Conservation (phyloP, 2,113 vertebrate species). For the Equus przewalskii region DNA sequence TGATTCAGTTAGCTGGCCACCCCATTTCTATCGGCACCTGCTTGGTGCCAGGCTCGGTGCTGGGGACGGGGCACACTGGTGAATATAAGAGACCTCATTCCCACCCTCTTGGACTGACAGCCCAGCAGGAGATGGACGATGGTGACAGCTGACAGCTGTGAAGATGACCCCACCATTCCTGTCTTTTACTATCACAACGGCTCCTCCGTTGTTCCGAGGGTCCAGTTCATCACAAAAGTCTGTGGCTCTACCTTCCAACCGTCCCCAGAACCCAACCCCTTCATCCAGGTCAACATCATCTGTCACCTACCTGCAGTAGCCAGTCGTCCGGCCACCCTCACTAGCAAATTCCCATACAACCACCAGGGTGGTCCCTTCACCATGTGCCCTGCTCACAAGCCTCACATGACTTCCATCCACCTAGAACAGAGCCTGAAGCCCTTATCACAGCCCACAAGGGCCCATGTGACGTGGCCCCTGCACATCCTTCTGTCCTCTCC, state of each 20-base stretch:
- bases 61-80: neutral
- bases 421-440: neutral
- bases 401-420: accelerated
- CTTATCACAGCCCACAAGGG: neutral
- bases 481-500: neutral
- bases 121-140: neutral
- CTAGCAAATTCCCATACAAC: neutral
- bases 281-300: neutral
- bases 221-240: neutral
- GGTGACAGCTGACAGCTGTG: accelerated
- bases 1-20: accelerated
- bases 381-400: neutral
- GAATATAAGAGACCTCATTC: neutral
- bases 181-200: neutral
- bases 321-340: neutral
- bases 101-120: neutral
- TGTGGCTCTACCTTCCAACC: neutral
- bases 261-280: neutral
- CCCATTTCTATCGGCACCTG: neutral
- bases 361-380: neutral
- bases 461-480: too few relatives aligned
- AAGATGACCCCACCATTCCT: accelerated
- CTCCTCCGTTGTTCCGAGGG: accelerated
- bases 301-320: neutral
- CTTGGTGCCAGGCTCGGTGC: neutral